Conservation (phyloP, 2,797 vertebrate genomes). For the Salmo trutta region DNA sequence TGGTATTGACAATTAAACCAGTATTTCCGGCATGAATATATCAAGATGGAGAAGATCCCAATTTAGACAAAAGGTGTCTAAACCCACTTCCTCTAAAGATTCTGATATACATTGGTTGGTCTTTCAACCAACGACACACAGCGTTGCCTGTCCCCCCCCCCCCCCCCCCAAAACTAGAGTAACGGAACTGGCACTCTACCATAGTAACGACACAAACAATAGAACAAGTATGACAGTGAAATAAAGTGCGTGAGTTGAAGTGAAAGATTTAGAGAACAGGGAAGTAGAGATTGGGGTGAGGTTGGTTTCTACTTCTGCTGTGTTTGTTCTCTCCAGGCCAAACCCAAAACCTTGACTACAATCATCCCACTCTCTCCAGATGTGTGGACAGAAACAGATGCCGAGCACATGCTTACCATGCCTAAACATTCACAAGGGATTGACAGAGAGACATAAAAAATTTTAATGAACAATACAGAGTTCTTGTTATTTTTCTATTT, state of each 20-base stretch:
- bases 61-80: conserved; percentile 38
- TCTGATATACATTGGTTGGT: too few species aligned
- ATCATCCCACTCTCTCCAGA: conserved; percentile 66
- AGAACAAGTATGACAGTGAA: neutral
- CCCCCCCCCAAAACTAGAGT: neutral
- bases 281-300: conserved; percentile 6
- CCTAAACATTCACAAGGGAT: conserved; percentile 56
- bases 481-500: conserved; percentile 54
- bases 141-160: neutral
- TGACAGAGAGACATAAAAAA: conserved; percentile 59
- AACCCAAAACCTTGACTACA: conserved; percentile 34
- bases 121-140: neutral
- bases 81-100: conserved; percentile 20
- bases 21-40: conserved; percentile 35
- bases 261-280: neutral
- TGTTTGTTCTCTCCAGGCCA: conserved; percentile 34
- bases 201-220: neutral
- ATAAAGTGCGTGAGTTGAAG: neutral
- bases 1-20: conserved; percentile 10
- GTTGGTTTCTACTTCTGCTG: neutral
- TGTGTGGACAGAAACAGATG: conserved; percentile 64
- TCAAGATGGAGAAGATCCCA: conserved; percentile 35
- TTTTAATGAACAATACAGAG: conserved; percentile 63
- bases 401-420: conserved; percentile 64
- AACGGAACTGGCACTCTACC: neutral